Conservation (phyloP, 1,140 invertebrate species). For the Eupeodes corollae region DNA sequence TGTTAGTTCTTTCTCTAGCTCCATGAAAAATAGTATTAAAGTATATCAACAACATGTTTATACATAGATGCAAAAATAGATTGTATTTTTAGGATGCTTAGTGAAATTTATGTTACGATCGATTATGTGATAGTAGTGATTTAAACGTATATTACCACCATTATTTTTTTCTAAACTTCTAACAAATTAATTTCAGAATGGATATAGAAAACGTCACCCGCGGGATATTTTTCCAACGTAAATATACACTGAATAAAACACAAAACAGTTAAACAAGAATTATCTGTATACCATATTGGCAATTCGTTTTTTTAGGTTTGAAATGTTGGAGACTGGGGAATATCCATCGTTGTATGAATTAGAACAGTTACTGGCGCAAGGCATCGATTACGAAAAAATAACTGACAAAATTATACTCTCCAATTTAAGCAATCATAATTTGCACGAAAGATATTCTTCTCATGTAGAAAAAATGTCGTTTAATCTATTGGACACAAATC, state of each 20-base stretch:
- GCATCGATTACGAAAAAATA: conserved; percentile 9
- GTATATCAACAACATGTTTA: no score
- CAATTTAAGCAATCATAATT: conserved; percentile 3
- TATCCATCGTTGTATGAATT: conserved; percentile 10
- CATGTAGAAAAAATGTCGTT: conserved; percentile 3
- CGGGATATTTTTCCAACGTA: background rate
- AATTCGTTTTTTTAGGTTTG: conserved; percentile 4
- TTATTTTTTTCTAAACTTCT: background rate
- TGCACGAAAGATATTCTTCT: conserved; percentile 3
- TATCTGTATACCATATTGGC: background rate
- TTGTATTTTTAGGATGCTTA: no score
- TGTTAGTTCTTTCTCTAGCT: no score
- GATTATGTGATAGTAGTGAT: no score
- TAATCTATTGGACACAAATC: conserved; percentile 7
- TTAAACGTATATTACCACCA: no score
- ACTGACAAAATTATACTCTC: conserved; percentile 3
- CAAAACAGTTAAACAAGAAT: background rate
- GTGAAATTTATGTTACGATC: no score
- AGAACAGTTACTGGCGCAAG: conserved; percentile 3
- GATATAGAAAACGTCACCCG: background rate
- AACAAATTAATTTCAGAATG: background rate
- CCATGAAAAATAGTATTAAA: no score
- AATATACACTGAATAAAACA: background rate
- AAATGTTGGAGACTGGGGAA: conserved; percentile 11
- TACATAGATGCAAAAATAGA: no score